A percentile compares a stretch with the other conserved stretches of the same genome.
These are phyloP conservation scores for Geococcyx californianus DNA, from an alignment of 2,113 vertebrate genomes.

Conservation along the genomic window DNA sequence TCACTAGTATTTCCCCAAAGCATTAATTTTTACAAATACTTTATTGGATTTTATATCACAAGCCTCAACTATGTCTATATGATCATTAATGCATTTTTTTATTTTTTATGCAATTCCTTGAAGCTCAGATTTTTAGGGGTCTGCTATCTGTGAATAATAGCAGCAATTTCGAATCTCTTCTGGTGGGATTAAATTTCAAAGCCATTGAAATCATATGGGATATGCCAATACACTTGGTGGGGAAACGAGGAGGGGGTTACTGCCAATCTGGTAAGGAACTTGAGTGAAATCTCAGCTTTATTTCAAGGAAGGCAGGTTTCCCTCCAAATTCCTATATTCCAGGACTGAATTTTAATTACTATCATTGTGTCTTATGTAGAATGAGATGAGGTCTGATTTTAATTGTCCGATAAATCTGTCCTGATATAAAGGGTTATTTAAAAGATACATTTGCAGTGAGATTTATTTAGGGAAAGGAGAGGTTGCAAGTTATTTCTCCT, in stretches of 20 bases:
- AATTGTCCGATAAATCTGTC: background rate
- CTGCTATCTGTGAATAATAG: constrained; percentile 19
- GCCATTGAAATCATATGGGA: background rate
- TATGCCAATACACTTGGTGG: background rate
- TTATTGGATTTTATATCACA: background rate
- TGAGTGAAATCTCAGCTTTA: background rate
- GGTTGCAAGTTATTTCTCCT: background rate
- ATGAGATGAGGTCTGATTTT: background rate
- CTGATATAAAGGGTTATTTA: background rate
- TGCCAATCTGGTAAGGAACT: background rate
- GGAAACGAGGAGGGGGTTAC: background rate
- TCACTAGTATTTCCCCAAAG: background rate
- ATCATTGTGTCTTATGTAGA: background rate
- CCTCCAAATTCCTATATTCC: background rate
- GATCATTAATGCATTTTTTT: background rate
- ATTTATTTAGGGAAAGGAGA: background rate
- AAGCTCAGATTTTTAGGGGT: background rate
- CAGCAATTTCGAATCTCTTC: constrained; percentile 16
- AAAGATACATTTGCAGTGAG: background rate
- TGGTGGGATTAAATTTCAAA: constrained; percentile 23
- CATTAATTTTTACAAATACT: constrained; percentile 32
- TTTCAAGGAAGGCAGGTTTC: background rate
- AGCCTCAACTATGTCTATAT: background rate
- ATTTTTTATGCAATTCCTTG: constrained; percentile 1
- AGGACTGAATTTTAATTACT: background rate